Evolutionary conservation across 2,888 invertebrate species (phyloP).

Genomic region (Polydrusus tereticollis): DNA sequence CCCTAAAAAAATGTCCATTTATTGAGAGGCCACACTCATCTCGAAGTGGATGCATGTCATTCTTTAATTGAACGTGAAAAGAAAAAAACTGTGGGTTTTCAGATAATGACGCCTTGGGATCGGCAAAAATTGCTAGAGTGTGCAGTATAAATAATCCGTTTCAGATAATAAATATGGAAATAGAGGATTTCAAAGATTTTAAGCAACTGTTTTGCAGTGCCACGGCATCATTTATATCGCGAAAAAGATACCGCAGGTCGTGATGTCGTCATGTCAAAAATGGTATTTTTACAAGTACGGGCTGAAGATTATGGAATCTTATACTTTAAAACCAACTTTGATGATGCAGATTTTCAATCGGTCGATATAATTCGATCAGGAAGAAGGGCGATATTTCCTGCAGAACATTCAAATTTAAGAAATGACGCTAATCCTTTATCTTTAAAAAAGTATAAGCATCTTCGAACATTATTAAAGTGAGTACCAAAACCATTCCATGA

Average conservation of each 20-base stretch:
- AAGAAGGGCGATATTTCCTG: slow-evolving; percentile 1
- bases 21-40: slow-evolving; percentile 45
- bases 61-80: slow-evolving; percentile 39
- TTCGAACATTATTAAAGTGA: no score
- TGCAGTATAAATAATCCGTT: slow-evolving; percentile 14
- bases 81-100: slow-evolving; percentile 35
- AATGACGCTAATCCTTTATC: no score
- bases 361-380: slow-evolving; percentile 15
- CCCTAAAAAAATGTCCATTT: slow-evolving; percentile 33
- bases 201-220: slow-evolving; percentile 25
- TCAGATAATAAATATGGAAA: slow-evolving; percentile 36
- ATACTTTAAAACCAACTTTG: slow-evolving; percentile 31
- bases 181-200: slow-evolving; percentile 37
- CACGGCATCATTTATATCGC: slow-evolving; percentile 19
- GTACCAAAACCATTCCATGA: no score
- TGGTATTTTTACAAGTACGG: slow-evolving; percentile 36
- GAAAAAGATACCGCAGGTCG: slow-evolving; percentile 3
- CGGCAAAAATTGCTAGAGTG: slow-evolving; percentile 33
- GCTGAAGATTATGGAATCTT: slow-evolving; percentile 17
- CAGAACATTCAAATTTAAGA: no score
- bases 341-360: neutral
- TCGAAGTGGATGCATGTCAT: slow-evolving; percentile 42
- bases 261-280: slow-evolving; percentile 37
- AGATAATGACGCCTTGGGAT: slow-evolving; percentile 44
- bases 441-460: no score